Evolutionary conservation across 2,888 invertebrate genomes (phyloP).

Genomic region (Phyto melanocephala): DNA sequence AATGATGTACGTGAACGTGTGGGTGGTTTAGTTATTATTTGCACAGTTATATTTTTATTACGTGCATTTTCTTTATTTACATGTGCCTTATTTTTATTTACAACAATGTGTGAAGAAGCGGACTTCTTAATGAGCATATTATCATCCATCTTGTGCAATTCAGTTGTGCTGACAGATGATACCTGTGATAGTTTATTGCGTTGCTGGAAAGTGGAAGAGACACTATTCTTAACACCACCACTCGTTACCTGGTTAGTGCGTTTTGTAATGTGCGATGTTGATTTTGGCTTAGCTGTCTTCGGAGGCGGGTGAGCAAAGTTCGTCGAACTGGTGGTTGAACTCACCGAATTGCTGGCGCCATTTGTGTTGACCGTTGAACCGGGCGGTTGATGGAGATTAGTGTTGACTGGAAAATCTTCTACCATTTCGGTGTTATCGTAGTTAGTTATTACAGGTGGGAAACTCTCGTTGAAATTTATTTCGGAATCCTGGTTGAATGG

Average conservation of each 20-base stretch:
- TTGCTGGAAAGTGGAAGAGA: slow-evolving; percentile 66
- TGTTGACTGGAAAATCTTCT: slow-evolving; percentile 78
- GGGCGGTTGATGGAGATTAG: slow-evolving; percentile 69
- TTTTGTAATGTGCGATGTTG: slow-evolving; percentile 73
- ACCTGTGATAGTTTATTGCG: slow-evolving; percentile 74
- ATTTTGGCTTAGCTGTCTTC: slow-evolving; percentile 73
- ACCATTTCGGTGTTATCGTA: slow-evolving; percentile 77
- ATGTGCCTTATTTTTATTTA: slow-evolving; percentile 74
- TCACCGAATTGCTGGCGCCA: slow-evolving; percentile 63
- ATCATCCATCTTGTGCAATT: slow-evolving; percentile 78
- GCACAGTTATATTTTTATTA: slow-evolving; percentile 77
- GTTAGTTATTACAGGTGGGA: slow-evolving; percentile 76
- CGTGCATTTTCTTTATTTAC: slow-evolving; percentile 76
- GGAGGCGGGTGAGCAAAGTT: slow-evolving; percentile 67
- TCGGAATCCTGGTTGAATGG: slow-evolving; percentile 71
- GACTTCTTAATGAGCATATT: slow-evolving; percentile 76
- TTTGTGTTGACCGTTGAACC: slow-evolving; percentile 56
- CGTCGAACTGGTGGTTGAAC: slow-evolving; percentile 64
- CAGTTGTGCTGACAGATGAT: slow-evolving; percentile 77
- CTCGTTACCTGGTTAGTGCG: slow-evolving; percentile 71
- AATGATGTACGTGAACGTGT: slow-evolving; percentile 77
- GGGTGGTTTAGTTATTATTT: slow-evolving; percentile 77
- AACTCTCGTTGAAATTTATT: slow-evolving; percentile 75
- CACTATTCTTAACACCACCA: slow-evolving; percentile 62
- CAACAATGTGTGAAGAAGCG: slow-evolving; percentile 73